Base-by-base conservation (phyloP, 2,888 invertebrate genomes). In the Mythimna ferrago region DNA sequence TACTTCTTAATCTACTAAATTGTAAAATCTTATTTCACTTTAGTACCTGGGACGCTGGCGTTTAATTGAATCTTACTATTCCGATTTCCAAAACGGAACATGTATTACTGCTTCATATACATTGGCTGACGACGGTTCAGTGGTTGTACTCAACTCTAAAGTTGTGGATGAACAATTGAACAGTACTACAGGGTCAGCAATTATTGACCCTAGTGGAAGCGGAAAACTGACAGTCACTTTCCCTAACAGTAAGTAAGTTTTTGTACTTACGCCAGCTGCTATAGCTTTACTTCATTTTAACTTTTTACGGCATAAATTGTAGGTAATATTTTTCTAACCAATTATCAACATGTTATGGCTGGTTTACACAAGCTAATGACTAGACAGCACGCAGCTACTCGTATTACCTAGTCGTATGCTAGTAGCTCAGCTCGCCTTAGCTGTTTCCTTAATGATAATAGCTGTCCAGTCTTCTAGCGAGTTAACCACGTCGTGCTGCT, bases 141-240 rank as follows among this genome's bases (percentile, higher is more conserved):
- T 93, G 0, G 76, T 83, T 6, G 93, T 94, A 0, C 80, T 83
- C 62, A 94, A 93, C 64, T 91, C 92, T 0, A 88, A 93, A 87
- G 94, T 94, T 0, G 60, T 89, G 1, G 95, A 96, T 66, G 96
- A 97, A 73, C 91, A 93, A 3, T 89, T 96, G 19, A 93, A 93
- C 3, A 93, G 93, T 3, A 96, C 97, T 68, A 95, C 94, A 75
- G 97, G 97, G 0, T 88, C 91, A n/a, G 97, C 96, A 3, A 92
- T 90, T 53, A 78, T 93, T n/a, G 91, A 94, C 11, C 91, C 93
- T 72, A 91, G 94, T 62, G 95, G 94, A 61, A 96, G 95, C 71
- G 96, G 96, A 9, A 97, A 97, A 89, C 90, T 97, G 10, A 85
- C 91, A 0, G 97, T 97, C 6, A 93, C 91, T 0, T 91, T 92